Evolutionary conservation across 1,140 invertebrate genomes (phyloP), one percentile per base, ranked within the genome.

Genomic region (Plutomurus gul): DNA sequence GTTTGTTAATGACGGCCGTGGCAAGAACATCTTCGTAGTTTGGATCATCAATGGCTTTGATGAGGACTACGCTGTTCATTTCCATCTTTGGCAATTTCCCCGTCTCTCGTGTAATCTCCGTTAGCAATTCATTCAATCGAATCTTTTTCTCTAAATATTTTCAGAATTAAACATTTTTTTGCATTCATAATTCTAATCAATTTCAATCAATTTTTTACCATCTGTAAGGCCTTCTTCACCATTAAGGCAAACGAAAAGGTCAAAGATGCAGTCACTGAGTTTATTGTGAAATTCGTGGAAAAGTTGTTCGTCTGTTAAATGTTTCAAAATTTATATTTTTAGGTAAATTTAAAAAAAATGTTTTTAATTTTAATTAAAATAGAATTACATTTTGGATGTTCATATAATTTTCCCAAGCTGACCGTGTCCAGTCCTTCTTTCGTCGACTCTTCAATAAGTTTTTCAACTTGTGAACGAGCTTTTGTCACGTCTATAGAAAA

Each of bases 1-100:
- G 49, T 60, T 82, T 82, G 22, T 82, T 82, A 10, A 82, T 65
- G 37, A 82, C 76, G 6, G 81, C 78, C 0, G 75, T 79, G 10
- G 81, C 75, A 18, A 82, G 39, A 1, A 80, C 60, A 37, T 82
- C 81, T 75, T 82, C 81, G 30, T 82, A 82, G 16, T 33, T 70
- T 1, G 75, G 37, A 25, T 60, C n/a, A 25, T 51, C 18, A 49
- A 5, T 40, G 11, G 51, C 60, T 33, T 71, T 76, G 25, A 39
- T 22, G 25, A 40, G 13, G 3, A 40, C 40, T 4, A 40, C 33
- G 0, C 40, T 30, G 18, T 43, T 71, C 6, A 43, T 11, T 30
- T 75, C 74, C 78, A 80, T 76, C 5, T 33, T 43, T 47, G 78
- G 78, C 43, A 80, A 51, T 25, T 76, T 40, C 27, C 39, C 43